Evolutionary conservation across 1,140 invertebrate species (phyloP).

Genomic region (Ptiloglossa arizonensis): DNA sequence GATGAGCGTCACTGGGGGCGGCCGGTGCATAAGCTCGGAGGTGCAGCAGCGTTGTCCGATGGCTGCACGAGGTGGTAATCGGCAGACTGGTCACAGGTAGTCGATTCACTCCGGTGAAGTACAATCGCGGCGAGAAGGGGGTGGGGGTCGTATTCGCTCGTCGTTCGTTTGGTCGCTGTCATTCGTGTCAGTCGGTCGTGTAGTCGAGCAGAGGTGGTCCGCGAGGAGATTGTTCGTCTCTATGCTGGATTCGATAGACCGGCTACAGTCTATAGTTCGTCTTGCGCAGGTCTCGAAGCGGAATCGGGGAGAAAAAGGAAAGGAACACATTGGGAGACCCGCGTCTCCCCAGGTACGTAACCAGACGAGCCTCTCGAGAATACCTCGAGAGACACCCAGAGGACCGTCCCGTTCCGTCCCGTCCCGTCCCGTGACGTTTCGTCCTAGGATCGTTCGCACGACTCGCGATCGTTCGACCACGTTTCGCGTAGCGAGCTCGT

Average conservation of each 20-base stretch:
- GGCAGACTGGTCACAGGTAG: constrained; percentile 39
- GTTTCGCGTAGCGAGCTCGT: no score
- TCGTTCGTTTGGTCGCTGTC: constrained; percentile 15
- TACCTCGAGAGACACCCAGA: no score
- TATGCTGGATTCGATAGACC: background rate
- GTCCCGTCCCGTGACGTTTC: no score
- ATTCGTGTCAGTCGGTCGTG: constrained; percentile 26
- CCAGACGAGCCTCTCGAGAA: no score
- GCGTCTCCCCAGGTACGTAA: constrained; percentile 20
- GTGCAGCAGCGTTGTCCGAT: background rate
- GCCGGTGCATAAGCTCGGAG: background rate
- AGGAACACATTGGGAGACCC: background rate
- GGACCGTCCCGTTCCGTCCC: no score
- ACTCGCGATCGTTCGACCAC: no score
- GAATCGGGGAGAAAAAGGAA: background rate
- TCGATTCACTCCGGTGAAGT: constrained; percentile 23
- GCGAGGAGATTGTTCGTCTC: background rate
- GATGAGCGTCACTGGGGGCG: constrained; percentile 2
- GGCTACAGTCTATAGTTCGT: background rate
- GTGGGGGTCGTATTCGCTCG: background rate
- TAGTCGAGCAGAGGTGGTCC: background rate
- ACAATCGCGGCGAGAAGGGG: constrained; percentile 6
- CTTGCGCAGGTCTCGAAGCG: background rate
- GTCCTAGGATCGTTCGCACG: no score
- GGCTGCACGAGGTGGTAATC: background rate